phyloP scores from a whole-genome alignment of 2,113 vertebrate genomes.

The Sinocyclocheilus anshuiensis region DNA sequence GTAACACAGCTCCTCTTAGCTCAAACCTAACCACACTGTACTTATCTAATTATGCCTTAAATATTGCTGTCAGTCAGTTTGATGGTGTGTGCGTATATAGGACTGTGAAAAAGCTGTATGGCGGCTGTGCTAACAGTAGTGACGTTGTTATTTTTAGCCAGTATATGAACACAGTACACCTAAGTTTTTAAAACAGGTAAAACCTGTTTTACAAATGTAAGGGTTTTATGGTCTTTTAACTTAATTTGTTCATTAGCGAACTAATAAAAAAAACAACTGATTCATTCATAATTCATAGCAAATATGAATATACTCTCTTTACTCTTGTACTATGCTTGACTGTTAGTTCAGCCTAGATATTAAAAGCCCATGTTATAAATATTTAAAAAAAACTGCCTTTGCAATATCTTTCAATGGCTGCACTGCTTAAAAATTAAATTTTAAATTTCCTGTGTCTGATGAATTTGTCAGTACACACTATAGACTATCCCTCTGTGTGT shows the following conservation, averaged over 20 bases:
- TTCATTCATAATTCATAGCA: background rate
- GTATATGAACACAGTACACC: no score
- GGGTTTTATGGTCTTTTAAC: background rate
- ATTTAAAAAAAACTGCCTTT: constrained; percentile 68
- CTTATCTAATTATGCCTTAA: no score
- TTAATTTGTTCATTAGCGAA: background rate
- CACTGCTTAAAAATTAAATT: constrained; percentile 68
- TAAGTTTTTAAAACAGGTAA: no score
- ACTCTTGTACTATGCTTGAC: background rate
- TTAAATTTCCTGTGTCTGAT: constrained; percentile 51
- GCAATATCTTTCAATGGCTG: constrained; percentile 58
- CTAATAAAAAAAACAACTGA: background rate
- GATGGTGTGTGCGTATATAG: no score
- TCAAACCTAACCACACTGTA: no score
- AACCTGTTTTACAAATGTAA: no score
- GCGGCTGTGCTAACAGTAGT: no score
- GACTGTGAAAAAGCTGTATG: no score
- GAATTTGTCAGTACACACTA: background rate
- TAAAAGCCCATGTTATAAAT: constrained; percentile 66
- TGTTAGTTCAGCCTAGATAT: constrained; percentile 60
- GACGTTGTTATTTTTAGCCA: no score
- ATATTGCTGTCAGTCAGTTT: no score
- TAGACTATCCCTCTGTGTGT: background rate
- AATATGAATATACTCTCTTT: background rate
- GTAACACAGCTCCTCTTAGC: no score